Evolutionary conservation across 2,797 vertebrate species (phyloP).

Genomic region (Muscicapa striata): DNA sequence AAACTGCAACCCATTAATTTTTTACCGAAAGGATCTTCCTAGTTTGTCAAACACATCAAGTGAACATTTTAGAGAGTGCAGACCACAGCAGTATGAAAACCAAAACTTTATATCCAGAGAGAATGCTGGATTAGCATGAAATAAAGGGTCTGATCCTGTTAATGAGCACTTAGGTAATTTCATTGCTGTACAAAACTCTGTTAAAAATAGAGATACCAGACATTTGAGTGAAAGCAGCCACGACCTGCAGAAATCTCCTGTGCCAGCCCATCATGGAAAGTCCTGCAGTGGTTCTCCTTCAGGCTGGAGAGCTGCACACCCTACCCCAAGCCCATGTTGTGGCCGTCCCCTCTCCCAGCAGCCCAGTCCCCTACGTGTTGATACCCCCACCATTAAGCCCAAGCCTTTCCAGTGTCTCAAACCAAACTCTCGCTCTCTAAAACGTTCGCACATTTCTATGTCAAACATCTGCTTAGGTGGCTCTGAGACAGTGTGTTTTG

Average conservation of each 20-base stretch:
- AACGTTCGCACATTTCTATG: constrained; percentile 74
- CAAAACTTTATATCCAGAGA: constrained; percentile 4
- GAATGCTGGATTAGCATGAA: constrained; percentile 26
- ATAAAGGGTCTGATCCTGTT: not conserved
- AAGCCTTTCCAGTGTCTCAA: constrained; percentile 44
- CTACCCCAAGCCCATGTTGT: not conserved
- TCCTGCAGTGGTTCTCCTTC: not conserved
- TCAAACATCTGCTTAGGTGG: constrained; percentile 77
- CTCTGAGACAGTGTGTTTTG: constrained; percentile 79
- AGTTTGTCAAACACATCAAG: constrained; percentile 36
- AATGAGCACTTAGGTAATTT: not conserved
- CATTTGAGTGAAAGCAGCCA: not conserved
- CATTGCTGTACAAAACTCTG: not conserved
- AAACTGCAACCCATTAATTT: constrained; percentile 61
- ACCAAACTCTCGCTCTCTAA: constrained; percentile 72
- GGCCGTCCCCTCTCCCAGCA: not conserved
- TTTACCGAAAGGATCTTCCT: constrained; percentile 56
- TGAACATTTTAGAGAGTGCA: constrained; percentile 51
- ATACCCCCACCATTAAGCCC: not conserved
- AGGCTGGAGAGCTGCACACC: not conserved
- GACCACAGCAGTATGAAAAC: constrained; percentile 45
- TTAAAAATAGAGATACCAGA: not conserved
- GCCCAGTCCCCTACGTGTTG: not conserved
- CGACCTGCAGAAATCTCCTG: not conserved
- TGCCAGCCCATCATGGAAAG: not conserved